These are phyloP conservation scores for Melanargia galathea DNA, from an alignment of 2,888 invertebrate species.

Conservation along the genomic window DNA sequence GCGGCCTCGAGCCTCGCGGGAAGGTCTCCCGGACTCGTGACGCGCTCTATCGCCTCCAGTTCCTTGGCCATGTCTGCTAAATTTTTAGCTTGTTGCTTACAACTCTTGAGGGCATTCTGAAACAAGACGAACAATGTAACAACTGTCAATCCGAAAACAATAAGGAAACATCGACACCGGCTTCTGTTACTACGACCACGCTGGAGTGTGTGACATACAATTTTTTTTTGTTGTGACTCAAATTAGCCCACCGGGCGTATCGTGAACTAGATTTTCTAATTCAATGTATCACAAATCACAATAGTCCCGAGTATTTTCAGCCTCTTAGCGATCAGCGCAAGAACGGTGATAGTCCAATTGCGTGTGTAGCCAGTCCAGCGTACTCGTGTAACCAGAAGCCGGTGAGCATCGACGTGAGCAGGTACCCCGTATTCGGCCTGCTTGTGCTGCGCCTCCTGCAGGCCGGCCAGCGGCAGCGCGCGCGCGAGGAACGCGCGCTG, in stretches of 20 bases:
- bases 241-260: no score
- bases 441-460: conserved; percentile 92
- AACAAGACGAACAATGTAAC: conserved; percentile 33
- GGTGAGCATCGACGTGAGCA: no score
- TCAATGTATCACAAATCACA: no score
- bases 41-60: conserved; percentile 91
- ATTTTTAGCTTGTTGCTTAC: conserved; percentile 93
- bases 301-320: no score
- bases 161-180: background rate
- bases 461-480: conserved; percentile 88
- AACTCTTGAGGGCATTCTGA: conserved; percentile 92
- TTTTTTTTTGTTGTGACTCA: no score
- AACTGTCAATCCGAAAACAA: background rate
- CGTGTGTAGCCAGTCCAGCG: no score
- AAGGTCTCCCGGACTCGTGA: conserved; percentile 92
- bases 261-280: no score
- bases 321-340: no score
- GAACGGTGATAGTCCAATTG: no score
- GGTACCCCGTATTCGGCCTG: conserved; percentile 92
- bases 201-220: no score
- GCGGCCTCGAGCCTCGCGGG: conserved; percentile 92
- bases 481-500: conserved; percentile 90
- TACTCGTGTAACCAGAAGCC: no score
- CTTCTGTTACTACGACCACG: no score
- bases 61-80: conserved; percentile 96